Conservation (phyloP, 2,113 vertebrate genomes). For the Gadus macrocephalus region DNA sequence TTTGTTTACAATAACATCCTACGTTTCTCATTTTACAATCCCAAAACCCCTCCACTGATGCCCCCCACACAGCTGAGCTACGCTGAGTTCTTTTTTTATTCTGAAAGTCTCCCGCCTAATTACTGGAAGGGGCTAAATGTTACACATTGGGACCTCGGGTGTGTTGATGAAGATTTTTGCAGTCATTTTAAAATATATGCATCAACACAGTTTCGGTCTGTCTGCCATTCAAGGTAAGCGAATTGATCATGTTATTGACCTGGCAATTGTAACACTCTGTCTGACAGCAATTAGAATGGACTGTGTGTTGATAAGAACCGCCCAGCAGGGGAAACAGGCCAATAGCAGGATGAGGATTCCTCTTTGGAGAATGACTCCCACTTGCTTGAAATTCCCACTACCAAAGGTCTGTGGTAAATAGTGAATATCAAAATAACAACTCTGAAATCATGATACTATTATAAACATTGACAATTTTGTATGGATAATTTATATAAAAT, state of each 20-base stretch:
- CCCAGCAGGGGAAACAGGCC: slow-evolving; percentile 91
- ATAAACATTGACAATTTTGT: background rate
- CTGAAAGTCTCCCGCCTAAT: too few relatives aligned
- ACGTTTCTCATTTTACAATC: too few relatives aligned
- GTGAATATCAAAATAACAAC: background rate
- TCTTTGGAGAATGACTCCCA: slow-evolving; percentile 84
- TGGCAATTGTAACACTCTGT: slow-evolving; percentile 79
- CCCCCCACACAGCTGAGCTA: too few relatives aligned
- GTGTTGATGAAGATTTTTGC: too few relatives aligned
- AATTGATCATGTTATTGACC: slow-evolving; percentile 58
- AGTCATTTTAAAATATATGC: too few relatives aligned
- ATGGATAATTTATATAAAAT: background rate
- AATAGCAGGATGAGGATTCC: slow-evolving; percentile 80
- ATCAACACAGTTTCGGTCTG: too few relatives aligned
- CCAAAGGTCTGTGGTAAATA: slow-evolving; percentile 75
- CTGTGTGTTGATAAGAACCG: slow-evolving; percentile 83
- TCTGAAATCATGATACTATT: background rate
- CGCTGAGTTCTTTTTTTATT: too few relatives aligned
- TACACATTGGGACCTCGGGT: too few relatives aligned
- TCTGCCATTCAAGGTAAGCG: too few relatives aligned
- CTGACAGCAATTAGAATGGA: slow-evolving; percentile 74
- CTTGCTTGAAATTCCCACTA: slow-evolving; percentile 79
- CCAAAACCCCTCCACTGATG: too few relatives aligned
- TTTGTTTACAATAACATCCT: too few relatives aligned
- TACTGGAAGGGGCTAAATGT: too few relatives aligned